These are phyloP conservation scores for Ectropis grisescens DNA, from an alignment of 1,140 invertebrate genomes.

Conservation along the genomic window DNA sequence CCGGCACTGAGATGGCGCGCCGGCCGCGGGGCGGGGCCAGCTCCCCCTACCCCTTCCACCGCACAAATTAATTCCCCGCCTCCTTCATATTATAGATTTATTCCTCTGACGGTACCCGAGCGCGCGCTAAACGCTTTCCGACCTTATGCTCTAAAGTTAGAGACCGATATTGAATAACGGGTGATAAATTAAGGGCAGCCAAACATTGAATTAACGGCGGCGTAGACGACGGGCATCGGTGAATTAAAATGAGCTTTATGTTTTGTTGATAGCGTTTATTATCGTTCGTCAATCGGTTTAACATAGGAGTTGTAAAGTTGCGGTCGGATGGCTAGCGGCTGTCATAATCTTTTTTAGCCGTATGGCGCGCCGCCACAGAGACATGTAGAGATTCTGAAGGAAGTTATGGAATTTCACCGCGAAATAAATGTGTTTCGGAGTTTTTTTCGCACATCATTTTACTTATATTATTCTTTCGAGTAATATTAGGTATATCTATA, in stretches of 20 bases:
- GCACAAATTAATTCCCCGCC: slow-evolving; percentile 60
- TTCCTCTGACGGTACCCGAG: slow-evolving; percentile 46
- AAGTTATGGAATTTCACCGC: slow-evolving; percentile 31
- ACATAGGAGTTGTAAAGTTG: slow-evolving; percentile 44
- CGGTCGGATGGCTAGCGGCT: slow-evolving; percentile 38
- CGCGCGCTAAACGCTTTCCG: slow-evolving; percentile 48
- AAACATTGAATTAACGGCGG: slow-evolving; percentile 56
- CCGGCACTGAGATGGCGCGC: slow-evolving; percentile 59
- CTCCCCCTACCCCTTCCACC: slow-evolving; percentile 38
- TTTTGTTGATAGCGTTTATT: slow-evolving; percentile 18
- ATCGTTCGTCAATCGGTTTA: slow-evolving; percentile 16
- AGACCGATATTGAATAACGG: slow-evolving; percentile 52
- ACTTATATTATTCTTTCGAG: too few species aligned
- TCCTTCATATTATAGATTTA: slow-evolving; percentile 69
- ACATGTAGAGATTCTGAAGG: slow-evolving; percentile 43
- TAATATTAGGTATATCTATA: too few species aligned
- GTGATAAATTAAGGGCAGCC: slow-evolving; percentile 51
- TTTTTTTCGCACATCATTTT: background rate
- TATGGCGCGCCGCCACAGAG: slow-evolving; percentile 44
- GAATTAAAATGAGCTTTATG: slow-evolving; percentile 27
- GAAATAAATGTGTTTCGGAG: slow-evolving; percentile 9
- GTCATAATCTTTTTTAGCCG: slow-evolving; percentile 68
- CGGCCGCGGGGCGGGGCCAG: slow-evolving; percentile 33
- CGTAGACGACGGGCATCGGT: slow-evolving; percentile 18
- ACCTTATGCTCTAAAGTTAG: slow-evolving; percentile 52